These are phyloP conservation scores for Paragorgia papillata DNA, from an alignment of 92 coral and sea anemone genomes.

Conservation along the genomic window DNA sequence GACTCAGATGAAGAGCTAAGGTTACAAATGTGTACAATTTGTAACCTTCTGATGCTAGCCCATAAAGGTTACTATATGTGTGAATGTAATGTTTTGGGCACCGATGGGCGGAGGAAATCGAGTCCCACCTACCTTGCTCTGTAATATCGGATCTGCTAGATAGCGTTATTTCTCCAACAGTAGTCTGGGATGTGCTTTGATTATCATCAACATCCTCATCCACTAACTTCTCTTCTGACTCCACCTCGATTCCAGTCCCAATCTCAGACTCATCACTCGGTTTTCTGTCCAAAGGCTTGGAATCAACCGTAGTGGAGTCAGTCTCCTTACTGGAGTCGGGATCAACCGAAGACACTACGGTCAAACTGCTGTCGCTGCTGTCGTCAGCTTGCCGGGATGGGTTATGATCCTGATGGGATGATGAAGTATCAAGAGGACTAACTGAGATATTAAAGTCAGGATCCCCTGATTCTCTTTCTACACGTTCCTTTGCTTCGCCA, in stretches of 20 bases:
- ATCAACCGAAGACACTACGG: constrained; percentile 4
- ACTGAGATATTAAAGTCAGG: constrained; percentile 30
- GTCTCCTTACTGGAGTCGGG: neutral
- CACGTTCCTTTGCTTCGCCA: constrained; percentile 14
- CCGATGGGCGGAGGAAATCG: no score
- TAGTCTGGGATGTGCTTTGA: constrained; percentile 20
- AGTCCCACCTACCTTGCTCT: constrained; percentile 23
- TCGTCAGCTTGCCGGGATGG: neutral
- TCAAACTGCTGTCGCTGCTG: neutral
- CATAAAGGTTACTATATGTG: no score
- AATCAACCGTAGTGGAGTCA: neutral
- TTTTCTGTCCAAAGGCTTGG: neutral
- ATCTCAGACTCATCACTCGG: constrained; percentile 5
- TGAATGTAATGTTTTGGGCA: no score
- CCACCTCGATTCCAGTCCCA: constrained; percentile 42
- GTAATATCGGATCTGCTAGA: constrained; percentile 29
- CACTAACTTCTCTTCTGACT: constrained; percentile 24
- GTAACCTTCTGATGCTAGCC: no score
- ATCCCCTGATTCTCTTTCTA: constrained; percentile 24
- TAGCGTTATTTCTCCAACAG: constrained; percentile 2
- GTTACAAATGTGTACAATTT: no score
- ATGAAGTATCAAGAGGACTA: constrained; percentile 4
- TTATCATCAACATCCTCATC: constrained; percentile 14
- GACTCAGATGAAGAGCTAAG: no score
- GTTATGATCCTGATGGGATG: constrained; percentile 1